Evolutionary conservation across 2,113 vertebrate species (phyloP).

Genomic region (Psammodynastes pulverulentus): DNA sequence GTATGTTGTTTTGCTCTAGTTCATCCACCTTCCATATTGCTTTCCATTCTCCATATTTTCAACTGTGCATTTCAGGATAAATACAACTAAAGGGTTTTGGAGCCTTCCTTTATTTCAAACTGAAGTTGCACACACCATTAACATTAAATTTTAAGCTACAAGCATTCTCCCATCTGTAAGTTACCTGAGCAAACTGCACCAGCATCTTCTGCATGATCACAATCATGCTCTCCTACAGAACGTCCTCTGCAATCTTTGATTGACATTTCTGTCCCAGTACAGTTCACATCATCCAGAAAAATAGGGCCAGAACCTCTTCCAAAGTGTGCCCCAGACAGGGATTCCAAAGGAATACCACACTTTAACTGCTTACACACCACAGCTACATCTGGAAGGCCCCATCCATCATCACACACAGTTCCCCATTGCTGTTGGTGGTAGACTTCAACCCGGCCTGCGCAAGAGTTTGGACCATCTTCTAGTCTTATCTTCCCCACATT

Average conservation of each 20-base stretch:
- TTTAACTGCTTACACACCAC: constrained; percentile 53
- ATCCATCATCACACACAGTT: constrained; percentile 35
- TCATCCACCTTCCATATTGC: neutral
- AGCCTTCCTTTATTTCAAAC: neutral
- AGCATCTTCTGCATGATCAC: constrained; percentile 36
- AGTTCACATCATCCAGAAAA: constrained; percentile 22
- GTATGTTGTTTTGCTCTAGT: neutral
- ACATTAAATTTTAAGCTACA: neutral
- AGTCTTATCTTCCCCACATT: constrained; percentile 32
- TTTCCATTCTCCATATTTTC: neutral
- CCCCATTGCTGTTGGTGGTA: constrained; percentile 42
- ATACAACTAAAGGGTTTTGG: neutral
- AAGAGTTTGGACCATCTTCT: constrained; percentile 5
- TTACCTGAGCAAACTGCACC: constrained; percentile 47
- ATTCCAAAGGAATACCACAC: constrained; percentile 23
- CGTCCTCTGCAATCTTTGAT: constrained; percentile 29
- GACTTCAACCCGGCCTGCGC: constrained; percentile 52
- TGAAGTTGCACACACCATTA: neutral
- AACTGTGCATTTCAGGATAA: neutral
- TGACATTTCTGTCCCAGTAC: constrained; percentile 27
- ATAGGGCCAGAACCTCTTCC: constrained; percentile 35
- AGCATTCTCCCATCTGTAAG: accelerated
- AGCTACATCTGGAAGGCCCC: constrained; percentile 20
- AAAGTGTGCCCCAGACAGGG: neutral
- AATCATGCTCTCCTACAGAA: constrained; percentile 35